Conservation (phyloP, 1,140 invertebrate species). For the Scaptomyza pallida region DNA sequence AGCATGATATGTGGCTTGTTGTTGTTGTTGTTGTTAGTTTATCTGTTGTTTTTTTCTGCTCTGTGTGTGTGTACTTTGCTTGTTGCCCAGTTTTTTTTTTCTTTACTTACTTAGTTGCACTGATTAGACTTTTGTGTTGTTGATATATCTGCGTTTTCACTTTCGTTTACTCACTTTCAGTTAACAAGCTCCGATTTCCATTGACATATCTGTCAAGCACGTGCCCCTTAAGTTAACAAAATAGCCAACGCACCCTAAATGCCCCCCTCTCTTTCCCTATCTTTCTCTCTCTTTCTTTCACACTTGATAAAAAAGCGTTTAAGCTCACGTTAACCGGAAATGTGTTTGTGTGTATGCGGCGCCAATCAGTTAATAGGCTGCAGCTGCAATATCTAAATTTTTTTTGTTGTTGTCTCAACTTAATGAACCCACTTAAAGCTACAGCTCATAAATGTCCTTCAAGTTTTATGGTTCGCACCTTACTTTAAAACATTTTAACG, state of each 20-base stretch:
- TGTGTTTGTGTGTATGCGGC: not conserved
- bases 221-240: slow-evolving; percentile 38
- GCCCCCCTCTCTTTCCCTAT: too few relatives aligned
- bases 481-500: too few relatives aligned
- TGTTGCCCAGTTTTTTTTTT: slow-evolving; percentile 46
- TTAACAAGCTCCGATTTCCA: slow-evolving; percentile 52
- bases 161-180: slow-evolving; percentile 61
- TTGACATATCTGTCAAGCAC: slow-evolving; percentile 55
- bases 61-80: slow-evolving; percentile 46
- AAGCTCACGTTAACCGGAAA: slow-evolving; percentile 46
- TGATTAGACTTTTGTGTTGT: slow-evolving; percentile 79
- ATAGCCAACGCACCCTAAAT: not conserved
- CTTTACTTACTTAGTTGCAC: slow-evolving; percentile 55
- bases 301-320: not conserved
- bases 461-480: not conserved
- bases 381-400: slow-evolving; percentile 33
- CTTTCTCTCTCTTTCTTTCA: too few relatives aligned
- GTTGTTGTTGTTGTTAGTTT: slow-evolving; percentile 37
- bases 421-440: slow-evolving; percentile 3
- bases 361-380: slow-evolving; percentile 13
- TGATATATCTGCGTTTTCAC: slow-evolving; percentile 73
- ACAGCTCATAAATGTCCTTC: slow-evolving; percentile 25
- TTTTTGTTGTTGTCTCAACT: slow-evolving; percentile 7
- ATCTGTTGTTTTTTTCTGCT: slow-evolving; percentile 21
- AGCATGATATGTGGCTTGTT: slow-evolving; percentile 75